Conservation (phyloP, 2,113 vertebrate genomes). For the Strigops habroptila region DNA sequence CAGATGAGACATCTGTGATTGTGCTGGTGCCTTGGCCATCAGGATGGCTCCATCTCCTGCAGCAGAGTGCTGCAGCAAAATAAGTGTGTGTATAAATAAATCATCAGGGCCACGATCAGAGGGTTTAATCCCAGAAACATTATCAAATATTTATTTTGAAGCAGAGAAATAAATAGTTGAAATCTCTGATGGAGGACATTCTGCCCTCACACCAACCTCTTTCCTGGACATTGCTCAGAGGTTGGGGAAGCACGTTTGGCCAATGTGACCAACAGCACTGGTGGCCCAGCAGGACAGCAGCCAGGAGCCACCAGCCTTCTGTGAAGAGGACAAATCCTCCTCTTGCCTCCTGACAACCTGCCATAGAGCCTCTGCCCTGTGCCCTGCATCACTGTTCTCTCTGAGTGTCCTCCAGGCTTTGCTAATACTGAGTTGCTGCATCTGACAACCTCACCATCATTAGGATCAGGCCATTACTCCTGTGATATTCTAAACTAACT, state of each 20-base stretch:
- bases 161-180: constrained; percentile 5
- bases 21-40: background rate
- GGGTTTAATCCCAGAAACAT: background rate
- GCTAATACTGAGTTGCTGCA: background rate
- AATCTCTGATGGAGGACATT: background rate
- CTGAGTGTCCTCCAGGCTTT: background rate
- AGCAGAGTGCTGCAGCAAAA: background rate
- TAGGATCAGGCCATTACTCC: background rate
- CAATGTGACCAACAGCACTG: background rate
- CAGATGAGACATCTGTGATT: background rate
- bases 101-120: background rate
- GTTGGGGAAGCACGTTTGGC: background rate
- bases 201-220: background rate
- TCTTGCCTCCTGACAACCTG: background rate
- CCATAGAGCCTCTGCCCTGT: accelerated
- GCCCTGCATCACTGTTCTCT: background rate
- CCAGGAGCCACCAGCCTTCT: background rate
- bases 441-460: background rate
- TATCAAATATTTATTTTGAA: constrained; percentile 48
- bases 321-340: background rate
- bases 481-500: background rate
- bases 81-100: background rate
- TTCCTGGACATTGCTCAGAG: background rate
- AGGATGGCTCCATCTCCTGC: background rate
- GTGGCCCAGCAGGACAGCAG: background rate